Evolutionary conservation across 2,888 invertebrate genomes (phyloP), one percentile per base, ranked within the genome.

Genomic region (Pyralis farinalis): DNA sequence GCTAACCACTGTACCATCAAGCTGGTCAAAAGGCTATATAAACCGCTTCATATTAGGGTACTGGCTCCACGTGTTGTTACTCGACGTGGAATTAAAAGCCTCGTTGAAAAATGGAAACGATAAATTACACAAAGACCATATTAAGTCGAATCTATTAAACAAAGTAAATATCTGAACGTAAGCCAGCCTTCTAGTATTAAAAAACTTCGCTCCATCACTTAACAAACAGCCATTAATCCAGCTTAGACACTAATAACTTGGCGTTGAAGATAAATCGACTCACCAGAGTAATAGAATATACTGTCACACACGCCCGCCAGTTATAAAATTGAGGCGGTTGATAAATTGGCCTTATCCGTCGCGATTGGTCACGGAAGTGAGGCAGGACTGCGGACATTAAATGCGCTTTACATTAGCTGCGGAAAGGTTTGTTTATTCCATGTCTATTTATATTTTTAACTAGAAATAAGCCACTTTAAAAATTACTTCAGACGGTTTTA

Each of bases 211-310:
- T 70, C 72, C 67, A 71, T 75, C 71, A 70, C 66, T 72, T 68
- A 76, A 71, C 78, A 83, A 83, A 85, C 78, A 84, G 63, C 69
- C 79, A 84, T 85, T 83, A 86, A 85, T 86, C 72, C 70, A 70
- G 67, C 68, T 77, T 71, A 75, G 79, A 79, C 81, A 73, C 72
- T 82, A 84, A 85, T 81, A 80, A 80, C 52, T 25, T 25, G 16
- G 25, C 52, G 49, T 57, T 53, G 67, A 80, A 85, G 83, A 87
- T 87, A 83, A 83, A 85, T 85, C 68, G 81, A 65, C 58, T 56
- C 59, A 58, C 67, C 67, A 56, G 56, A 57, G 73, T 81, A 84
- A 85, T 84, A 87, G 85, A 86, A 35, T 25, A 25, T n/a, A 25
- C 25, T 25, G 25, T 25, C 25, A 25, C 25, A 25, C n/a, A 25